phyloP scores from a whole-genome alignment of 2,797 vertebrate genomes.

The Intellagama lesueurii region DNA sequence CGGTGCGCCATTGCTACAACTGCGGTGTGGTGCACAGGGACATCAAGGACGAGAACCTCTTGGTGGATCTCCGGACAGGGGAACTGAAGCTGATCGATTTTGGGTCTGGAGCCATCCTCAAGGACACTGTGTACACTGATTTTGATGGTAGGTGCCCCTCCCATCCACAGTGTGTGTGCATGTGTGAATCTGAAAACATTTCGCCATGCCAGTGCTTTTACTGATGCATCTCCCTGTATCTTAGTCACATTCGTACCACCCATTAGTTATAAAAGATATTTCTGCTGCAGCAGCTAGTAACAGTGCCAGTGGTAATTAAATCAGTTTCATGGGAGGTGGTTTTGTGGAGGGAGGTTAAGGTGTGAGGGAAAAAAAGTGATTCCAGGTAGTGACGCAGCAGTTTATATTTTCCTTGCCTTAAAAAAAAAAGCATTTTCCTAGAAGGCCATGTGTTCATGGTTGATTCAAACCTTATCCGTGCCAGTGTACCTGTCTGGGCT shows the following conservation, averaged over 20 bases:
- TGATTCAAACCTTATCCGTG: constrained; percentile 44
- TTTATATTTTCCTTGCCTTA: constrained; percentile 78
- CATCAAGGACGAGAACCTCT: constrained; percentile 97
- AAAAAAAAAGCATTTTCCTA: constrained; percentile 76
- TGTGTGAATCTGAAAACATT: background rate
- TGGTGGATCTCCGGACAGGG: constrained; percentile 92
- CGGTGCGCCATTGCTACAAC: constrained; percentile 93
- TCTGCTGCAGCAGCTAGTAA: constrained; percentile 1
- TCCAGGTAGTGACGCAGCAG: constrained; percentile 83
- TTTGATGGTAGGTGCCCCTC: constrained; percentile 88
- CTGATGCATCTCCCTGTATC: background rate
- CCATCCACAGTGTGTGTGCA: background rate
- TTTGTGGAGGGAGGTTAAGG: constrained; percentile 45
- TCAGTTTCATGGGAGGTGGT: constrained; percentile 45
- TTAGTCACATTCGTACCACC: background rate
- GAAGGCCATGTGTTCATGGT: constrained; percentile 73
- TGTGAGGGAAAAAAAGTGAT: constrained; percentile 74
- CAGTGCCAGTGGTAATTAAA: constrained; percentile 58
- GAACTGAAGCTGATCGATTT: constrained; percentile 98
- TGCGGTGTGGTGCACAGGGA: constrained; percentile 96
- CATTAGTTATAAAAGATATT: background rate
- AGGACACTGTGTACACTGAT: constrained; percentile 98
- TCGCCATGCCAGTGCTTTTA: background rate
- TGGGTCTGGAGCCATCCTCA: constrained; percentile 95
- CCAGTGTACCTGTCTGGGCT: constrained; percentile 61